Evolutionary conservation across 23 tunicate species (phyloP).

Genomic region (Trididemnum clinides): DNA sequence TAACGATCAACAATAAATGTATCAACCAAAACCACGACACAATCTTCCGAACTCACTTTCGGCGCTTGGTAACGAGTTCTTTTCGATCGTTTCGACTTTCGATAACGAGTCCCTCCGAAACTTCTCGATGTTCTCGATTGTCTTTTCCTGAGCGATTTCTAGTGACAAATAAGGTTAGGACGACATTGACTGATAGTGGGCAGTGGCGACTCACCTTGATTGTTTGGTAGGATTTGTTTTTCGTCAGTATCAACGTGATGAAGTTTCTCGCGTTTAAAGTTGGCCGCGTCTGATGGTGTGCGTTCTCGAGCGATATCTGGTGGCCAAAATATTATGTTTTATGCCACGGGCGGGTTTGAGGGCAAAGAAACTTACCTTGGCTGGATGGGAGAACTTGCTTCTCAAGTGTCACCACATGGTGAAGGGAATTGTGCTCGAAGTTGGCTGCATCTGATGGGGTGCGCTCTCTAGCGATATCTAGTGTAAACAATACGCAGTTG

Average conservation of each 20-base stretch:
- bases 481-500: too few relatives aligned
- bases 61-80: slow-evolving; percentile 63
- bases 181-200: too few relatives aligned
- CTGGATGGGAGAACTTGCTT: slow-evolving; percentile 60
- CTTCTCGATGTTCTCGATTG: slow-evolving; percentile 50
- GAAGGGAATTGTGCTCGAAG: slow-evolving; percentile 50
- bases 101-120: slow-evolving; percentile 73
- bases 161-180: too few relatives aligned
- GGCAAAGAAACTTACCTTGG: slow-evolving; percentile 44
- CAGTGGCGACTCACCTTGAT: too few relatives aligned
- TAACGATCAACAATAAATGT: too few relatives aligned
- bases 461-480: slow-evolving; percentile 33
- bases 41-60: slow-evolving; percentile 70
- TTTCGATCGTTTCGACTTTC: slow-evolving; percentile 57
- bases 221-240: too few relatives aligned
- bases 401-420: slow-evolving; percentile 56
- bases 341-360: not conserved
- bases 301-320: slow-evolving; percentile 54
- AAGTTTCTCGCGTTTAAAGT: slow-evolving; percentile 18
- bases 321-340: not conserved
- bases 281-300: slow-evolving; percentile 39
- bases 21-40: too few relatives aligned
- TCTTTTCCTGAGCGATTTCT: slow-evolving; percentile 77
- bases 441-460: slow-evolving; percentile 52
- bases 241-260: slow-evolving; percentile 55